A percentile compares a stretch with the other conserved stretches of the same genome.
Conservation (phyloP, 2,113 vertebrate species). For the Lophochroa leadbeateri region DNA sequence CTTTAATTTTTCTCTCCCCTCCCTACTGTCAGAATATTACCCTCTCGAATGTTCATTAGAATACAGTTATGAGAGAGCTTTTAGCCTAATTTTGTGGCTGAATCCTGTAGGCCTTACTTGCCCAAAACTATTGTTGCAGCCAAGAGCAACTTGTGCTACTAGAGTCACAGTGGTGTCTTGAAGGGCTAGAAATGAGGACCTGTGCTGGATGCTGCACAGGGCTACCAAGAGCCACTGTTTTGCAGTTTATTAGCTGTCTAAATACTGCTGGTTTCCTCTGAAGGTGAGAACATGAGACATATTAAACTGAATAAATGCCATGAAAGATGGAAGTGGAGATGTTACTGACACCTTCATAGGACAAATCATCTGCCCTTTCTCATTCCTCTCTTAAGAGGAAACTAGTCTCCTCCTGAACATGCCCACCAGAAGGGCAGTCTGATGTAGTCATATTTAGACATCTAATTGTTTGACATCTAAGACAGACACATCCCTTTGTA, state of each 20-base stretch:
- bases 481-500: fast-evolving
- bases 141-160: background rate
- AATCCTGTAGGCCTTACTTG: background rate
- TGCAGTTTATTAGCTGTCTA: background rate
- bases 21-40: background rate
- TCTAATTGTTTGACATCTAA: background rate
- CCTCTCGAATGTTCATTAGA: background rate
- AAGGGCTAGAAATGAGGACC: background rate
- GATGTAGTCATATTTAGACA: background rate
- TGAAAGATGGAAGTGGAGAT: background rate
- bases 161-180: background rate
- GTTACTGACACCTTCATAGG: background rate
- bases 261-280: background rate
- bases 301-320: fast-evolving
- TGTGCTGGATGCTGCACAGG: background rate
- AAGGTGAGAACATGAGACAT: background rate
- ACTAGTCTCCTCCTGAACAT: fast-evolving
- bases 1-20: background rate
- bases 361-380: background rate
- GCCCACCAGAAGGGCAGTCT: fast-evolving
- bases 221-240: background rate
- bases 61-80: background rate
- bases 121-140: background rate
- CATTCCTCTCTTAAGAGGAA: background rate
- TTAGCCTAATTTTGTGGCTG: background rate